A percentile compares a stretch with the other conserved stretches of the same genome.
These are phyloP conservation scores for Troglohyphantes excavatus DNA, from an alignment of 2,888 invertebrate species.

Conservation along the genomic window DNA sequence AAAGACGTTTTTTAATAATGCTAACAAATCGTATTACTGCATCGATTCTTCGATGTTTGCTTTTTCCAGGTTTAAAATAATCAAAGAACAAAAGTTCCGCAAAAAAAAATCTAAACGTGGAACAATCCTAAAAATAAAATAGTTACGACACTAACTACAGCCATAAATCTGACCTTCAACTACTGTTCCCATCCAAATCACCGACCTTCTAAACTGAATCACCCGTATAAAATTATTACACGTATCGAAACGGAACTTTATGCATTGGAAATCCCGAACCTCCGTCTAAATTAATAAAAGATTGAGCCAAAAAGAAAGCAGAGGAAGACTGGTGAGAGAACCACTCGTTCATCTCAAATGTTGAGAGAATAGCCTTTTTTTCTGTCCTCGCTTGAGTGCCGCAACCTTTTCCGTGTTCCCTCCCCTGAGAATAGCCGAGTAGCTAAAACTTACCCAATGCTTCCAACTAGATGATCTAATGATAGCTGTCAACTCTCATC, in stretches of 20 bases:
- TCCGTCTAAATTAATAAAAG: constrained; percentile 48
- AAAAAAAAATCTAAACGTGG: too few relatives aligned
- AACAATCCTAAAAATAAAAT: background rate
- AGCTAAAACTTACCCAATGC: constrained; percentile 25
- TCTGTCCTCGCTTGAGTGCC: constrained; percentile 47
- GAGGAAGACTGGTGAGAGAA: constrained; percentile 12
- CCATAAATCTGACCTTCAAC: background rate
- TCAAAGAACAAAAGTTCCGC: too few relatives aligned
- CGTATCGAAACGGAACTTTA: constrained; percentile 20
- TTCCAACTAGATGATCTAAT: constrained; percentile 47
- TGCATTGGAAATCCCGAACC: constrained; percentile 13
- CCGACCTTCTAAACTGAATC: constrained; percentile 6
- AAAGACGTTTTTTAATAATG: too few relatives aligned
- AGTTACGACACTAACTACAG: background rate
- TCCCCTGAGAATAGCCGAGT: background rate
- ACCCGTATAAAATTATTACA: background rate
- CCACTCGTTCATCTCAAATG: constrained; percentile 36
- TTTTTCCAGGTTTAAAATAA: too few relatives aligned
- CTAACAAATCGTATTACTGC: too few relatives aligned
- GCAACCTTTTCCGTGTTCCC: constrained; percentile 51
- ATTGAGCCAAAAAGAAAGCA: background rate
- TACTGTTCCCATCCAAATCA: background rate
- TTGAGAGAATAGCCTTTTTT: constrained; percentile 33
- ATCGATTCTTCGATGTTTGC: too few relatives aligned
- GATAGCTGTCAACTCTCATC: constrained; percentile 52